Conservation (phyloP, 2,113 vertebrate species). For the Poecilia latipinna region DNA sequence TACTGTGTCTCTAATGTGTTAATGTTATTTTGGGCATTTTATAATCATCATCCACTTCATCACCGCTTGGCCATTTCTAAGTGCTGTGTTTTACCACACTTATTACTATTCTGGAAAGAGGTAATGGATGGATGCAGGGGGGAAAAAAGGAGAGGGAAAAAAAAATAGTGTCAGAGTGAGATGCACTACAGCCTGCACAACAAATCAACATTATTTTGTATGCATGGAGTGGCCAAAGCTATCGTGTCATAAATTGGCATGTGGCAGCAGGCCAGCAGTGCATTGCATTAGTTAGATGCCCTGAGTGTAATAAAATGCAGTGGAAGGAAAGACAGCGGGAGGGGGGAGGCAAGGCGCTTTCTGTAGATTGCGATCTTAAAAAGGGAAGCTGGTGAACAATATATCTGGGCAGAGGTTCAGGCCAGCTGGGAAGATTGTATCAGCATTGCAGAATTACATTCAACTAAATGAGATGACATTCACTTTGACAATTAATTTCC, state of each 20-base stretch:
- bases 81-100: constrained; percentile 63
- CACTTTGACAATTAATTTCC: constrained; percentile 80
- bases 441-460: constrained; percentile 57
- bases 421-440: constrained; percentile 75
- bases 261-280: constrained; percentile 77
- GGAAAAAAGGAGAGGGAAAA: constrained; percentile 1
- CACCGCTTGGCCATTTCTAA: constrained; percentile 57
- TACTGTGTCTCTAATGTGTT: constrained; percentile 18
- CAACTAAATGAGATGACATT: constrained; percentile 82
- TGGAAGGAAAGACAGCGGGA: constrained; percentile 30
- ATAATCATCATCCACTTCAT: constrained; percentile 59
- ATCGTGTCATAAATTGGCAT: constrained; percentile 80
- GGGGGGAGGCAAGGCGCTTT: constrained; percentile 48
- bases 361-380: constrained; percentile 82
- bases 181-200: constrained; percentile 65
- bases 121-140: constrained; percentile 16
- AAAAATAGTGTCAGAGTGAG: constrained; percentile 40
- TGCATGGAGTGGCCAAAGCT: constrained; percentile 70
- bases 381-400: constrained; percentile 70
- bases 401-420: constrained; percentile 67
- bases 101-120: constrained; percentile 56
- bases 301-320: constrained; percentile 79
- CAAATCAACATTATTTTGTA: constrained; percentile 79
- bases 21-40: constrained; percentile 44
- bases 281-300: constrained; percentile 82